A percentile compares a stretch with the other conserved stretches of the same genome.
Conservation (phyloP, 2,797 vertebrate species). For the Bradypodion ventrale region DNA sequence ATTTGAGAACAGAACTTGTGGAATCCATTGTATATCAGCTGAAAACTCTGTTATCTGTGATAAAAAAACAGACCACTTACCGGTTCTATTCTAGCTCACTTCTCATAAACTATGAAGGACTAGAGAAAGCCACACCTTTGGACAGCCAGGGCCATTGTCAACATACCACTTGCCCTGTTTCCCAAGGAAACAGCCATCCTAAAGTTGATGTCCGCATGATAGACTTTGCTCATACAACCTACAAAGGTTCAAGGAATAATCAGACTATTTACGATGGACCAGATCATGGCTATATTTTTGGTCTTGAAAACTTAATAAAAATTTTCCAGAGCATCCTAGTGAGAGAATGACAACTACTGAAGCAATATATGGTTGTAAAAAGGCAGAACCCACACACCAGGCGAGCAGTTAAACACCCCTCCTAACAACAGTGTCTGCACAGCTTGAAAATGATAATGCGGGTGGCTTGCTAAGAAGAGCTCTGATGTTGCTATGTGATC, state of each 20-base stretch:
- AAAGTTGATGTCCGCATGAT: slow-evolving; percentile 78
- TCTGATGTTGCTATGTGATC: not conserved
- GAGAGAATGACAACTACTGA: slow-evolving; percentile 59
- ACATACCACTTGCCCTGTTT: not conserved
- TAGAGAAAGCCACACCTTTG: slow-evolving; percentile 38
- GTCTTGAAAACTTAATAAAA: slow-evolving; percentile 79
- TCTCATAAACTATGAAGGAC: slow-evolving; percentile 78
- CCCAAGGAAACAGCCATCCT: not conserved
- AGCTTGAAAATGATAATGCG: not conserved
- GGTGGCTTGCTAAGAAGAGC: slow-evolving; percentile 10
- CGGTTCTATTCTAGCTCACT: slow-evolving; percentile 83
- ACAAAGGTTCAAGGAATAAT: slow-evolving; percentile 68
- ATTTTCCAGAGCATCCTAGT: slow-evolving; percentile 73
- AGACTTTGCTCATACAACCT: slow-evolving; percentile 81
- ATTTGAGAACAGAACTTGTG: slow-evolving; percentile 69
- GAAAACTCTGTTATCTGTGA: slow-evolving; percentile 69
- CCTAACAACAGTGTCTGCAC: not conserved
- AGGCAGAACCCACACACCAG: not conserved
- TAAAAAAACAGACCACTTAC: slow-evolving; percentile 76
- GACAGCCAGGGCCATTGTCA: slow-evolving; percentile 37
- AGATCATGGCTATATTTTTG: slow-evolving; percentile 79
- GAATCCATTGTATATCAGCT: slow-evolving; percentile 71
- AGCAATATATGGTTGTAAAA: slow-evolving; percentile 2
- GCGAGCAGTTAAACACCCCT: not conserved
- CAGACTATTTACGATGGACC: slow-evolving; percentile 68